These are phyloP conservation scores for Nesogale talazaci DNA, from an alignment of 2,113 vertebrate genomes.

Conservation along the genomic window DNA sequence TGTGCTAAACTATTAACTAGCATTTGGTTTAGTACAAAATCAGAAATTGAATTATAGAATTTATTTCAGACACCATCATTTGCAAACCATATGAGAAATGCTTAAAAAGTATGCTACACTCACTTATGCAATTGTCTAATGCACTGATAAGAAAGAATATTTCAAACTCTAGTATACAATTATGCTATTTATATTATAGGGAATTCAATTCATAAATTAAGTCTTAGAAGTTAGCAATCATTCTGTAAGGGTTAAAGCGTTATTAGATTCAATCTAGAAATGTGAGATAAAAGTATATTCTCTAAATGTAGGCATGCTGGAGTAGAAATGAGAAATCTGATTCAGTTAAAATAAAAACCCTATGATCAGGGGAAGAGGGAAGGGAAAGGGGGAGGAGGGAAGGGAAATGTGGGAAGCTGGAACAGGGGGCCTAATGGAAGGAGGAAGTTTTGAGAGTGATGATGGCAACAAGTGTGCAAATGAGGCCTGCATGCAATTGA, in stretches of 20 bases:
- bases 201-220: constrained; percentile 25
- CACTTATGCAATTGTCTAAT: neutral
- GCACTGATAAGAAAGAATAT: constrained; percentile 34
- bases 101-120: constrained; percentile 24
- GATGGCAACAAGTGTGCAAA: too few species aligned
- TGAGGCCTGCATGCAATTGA: too few species aligned
- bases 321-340: neutral
- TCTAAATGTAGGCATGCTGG: neutral
- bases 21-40: constrained; percentile 83
- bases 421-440: too few species aligned
- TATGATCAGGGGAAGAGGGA: too few species aligned
- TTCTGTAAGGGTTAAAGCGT: neutral
- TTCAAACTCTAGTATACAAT: constrained; percentile 46
- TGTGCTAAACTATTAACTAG: constrained; percentile 80
- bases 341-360: neutral
- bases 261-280: neutral
- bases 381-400: too few species aligned
- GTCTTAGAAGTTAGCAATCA: constrained; percentile 24
- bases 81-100: constrained; percentile 58
- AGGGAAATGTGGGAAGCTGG: too few species aligned
- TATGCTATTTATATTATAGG: neutral
- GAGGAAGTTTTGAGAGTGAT: too few species aligned
- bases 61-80: constrained; percentile 75
- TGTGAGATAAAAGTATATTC: neutral
- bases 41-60: constrained; percentile 77